Evolutionary conservation across 2,888 invertebrate genomes (phyloP).

Genomic region (Lamproptera curius): DNA sequence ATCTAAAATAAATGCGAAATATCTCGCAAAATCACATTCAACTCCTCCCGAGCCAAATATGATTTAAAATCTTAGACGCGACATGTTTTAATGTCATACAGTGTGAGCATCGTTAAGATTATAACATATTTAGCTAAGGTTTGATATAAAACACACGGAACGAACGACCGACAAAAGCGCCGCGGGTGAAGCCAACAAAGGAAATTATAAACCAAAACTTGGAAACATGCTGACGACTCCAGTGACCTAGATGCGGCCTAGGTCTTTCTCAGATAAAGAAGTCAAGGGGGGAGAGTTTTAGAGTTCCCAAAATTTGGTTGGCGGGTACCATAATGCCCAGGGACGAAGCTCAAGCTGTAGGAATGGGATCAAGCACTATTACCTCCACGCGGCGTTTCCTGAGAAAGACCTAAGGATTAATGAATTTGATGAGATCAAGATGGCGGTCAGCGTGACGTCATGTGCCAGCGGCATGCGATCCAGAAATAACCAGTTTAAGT

Average conservation of each 20-base stretch:
- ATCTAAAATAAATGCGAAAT: too few species aligned
- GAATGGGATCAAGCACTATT: constrained; percentile 61
- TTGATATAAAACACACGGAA: constrained; percentile 23
- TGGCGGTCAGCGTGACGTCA: constrained; percentile 50
- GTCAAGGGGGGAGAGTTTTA: constrained; percentile 25
- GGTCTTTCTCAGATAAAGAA: constrained; percentile 71
- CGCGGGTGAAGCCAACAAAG: constrained; percentile 48
- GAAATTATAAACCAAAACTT: constrained; percentile 72
- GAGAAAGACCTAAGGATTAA: constrained; percentile 78
- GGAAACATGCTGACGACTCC: constrained; percentile 74
- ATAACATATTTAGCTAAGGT: too few species aligned
- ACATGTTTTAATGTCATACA: too few species aligned
- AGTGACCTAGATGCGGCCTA: constrained; percentile 72
- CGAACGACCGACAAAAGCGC: constrained; percentile 54
- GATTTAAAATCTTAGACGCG: too few species aligned
- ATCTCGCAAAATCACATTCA: too few species aligned
- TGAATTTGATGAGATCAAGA: constrained; percentile 69
- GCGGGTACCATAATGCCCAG: constrained; percentile 59
- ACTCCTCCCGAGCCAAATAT: too few species aligned
- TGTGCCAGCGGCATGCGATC: constrained; percentile 70
- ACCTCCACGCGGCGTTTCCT: constrained; percentile 73
- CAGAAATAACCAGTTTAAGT: too few species aligned
- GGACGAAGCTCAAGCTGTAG: constrained; percentile 67
- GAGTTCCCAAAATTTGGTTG: constrained; percentile 72
- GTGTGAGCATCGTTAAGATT: too few species aligned